Percentiles rank a stretch among this genome's conserved stretches.
These are phyloP conservation scores for Brachypodius melanocephalos DNA, from an alignment of 2,113 vertebrate species.

Conservation along the genomic window DNA sequence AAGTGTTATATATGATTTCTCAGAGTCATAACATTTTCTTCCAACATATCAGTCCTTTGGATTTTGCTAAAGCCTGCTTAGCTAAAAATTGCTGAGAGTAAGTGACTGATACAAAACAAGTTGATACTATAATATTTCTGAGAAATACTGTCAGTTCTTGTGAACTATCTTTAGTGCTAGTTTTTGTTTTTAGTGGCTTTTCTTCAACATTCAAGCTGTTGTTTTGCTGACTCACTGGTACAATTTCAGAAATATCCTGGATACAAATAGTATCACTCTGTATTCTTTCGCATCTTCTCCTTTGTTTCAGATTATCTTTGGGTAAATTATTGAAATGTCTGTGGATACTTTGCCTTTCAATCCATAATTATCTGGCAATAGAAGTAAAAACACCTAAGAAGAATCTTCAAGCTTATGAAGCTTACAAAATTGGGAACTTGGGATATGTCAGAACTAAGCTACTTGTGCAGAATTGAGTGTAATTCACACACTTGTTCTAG, in stretches of 20 bases:
- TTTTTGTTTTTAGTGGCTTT: constrained; percentile 28
- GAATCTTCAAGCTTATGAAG: background rate
- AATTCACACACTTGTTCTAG: background rate
- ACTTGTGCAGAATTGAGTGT: background rate
- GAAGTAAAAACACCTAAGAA: background rate
- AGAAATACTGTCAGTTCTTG: background rate
- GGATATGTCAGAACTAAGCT: background rate
- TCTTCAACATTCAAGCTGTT: background rate
- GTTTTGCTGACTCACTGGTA: background rate
- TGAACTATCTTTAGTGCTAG: background rate
- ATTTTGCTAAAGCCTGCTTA: background rate
- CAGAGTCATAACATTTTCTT: background rate
- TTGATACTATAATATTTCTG: background rate
- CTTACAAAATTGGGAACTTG: background rate
- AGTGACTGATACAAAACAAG: background rate
- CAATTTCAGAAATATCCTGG: background rate
- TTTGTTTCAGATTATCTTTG: background rate
- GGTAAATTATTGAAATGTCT: background rate
- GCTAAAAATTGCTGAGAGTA: background rate
- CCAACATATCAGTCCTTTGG: background rate
- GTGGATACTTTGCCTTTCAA: background rate
- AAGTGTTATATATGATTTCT: background rate
- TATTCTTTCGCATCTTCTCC: background rate
- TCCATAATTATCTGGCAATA: background rate
- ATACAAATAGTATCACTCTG: background rate